Conservation (phyloP, 2,113 vertebrate genomes). For the Xiphophorus maculatus region DNA sequence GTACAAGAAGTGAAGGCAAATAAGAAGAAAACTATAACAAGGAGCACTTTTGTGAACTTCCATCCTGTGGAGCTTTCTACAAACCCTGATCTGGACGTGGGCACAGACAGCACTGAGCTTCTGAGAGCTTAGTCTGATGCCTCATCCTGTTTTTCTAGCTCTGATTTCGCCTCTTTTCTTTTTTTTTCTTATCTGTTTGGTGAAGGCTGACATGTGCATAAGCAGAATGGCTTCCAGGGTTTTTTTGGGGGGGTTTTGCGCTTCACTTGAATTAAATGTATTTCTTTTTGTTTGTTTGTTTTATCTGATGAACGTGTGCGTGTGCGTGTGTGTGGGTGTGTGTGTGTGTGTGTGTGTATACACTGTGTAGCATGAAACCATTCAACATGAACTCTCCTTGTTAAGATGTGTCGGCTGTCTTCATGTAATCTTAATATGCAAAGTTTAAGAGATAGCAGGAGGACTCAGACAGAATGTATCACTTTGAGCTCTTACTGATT, state of each 20-base stretch:
- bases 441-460: slow-evolving; percentile 81
- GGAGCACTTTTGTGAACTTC: slow-evolving; percentile 75
- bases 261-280: slow-evolving; percentile 70
- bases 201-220: slow-evolving; percentile 68
- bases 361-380: slow-evolving; percentile 40
- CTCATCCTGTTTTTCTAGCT: slow-evolving; percentile 42
- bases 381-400: slow-evolving; percentile 42
- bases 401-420: slow-evolving; percentile 58
- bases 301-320: slow-evolving; percentile 8
- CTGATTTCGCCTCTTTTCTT: slow-evolving; percentile 37
- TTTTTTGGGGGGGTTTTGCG: slow-evolving; percentile 36
- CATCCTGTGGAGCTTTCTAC: slow-evolving; percentile 63
- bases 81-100: slow-evolving; percentile 48
- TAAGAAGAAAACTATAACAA: slow-evolving; percentile 13
- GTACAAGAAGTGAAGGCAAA: slow-evolving; percentile 35
- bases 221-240: slow-evolving; percentile 69
- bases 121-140: slow-evolving; percentile 52
- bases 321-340: too few relatives aligned
- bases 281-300: slow-evolving; percentile 26
- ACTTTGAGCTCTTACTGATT: slow-evolving; percentile 89
- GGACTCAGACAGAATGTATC: slow-evolving; percentile 87
- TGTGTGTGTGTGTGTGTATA: slow-evolving; percentile 15
- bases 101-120: slow-evolving; percentile 42
- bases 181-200: slow-evolving; percentile 41
- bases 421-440: slow-evolving; percentile 90